A percentile compares a stretch with the other conserved stretches of the same genome.
phyloP scores from a whole-genome alignment of 2,888 invertebrate species.

The Halictus ligatus region DNA sequence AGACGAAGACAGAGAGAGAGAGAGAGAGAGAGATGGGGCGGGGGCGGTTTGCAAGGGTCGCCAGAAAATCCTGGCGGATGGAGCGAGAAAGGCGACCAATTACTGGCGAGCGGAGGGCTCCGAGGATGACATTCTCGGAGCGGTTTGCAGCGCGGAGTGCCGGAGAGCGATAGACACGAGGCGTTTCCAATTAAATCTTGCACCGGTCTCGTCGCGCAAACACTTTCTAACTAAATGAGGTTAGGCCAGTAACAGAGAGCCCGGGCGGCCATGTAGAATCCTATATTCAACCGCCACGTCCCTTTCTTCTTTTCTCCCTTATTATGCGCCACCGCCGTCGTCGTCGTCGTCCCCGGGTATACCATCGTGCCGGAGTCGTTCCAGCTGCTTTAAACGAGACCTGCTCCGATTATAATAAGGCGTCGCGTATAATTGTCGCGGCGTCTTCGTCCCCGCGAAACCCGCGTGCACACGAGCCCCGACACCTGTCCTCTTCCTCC shows the following conservation, averaged over 20 bases:
- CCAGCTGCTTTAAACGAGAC: constrained; percentile 52
- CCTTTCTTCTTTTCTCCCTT: constrained; percentile 50
- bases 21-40: background rate
- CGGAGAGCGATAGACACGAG: constrained; percentile 70
- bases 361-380: constrained; percentile 18
- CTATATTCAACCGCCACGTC: constrained; percentile 48
- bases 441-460: constrained; percentile 38
- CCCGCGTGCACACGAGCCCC: constrained; percentile 15
- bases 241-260: constrained; percentile 57
- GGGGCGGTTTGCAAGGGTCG: constrained; percentile 7
- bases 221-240: constrained; percentile 74
- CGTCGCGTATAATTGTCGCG: constrained; percentile 53
- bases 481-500: constrained; percentile 25
- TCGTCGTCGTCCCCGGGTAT: background rate
- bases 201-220: constrained; percentile 64
- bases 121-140: constrained; percentile 68
- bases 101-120: constrained; percentile 61
- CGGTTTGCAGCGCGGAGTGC: constrained; percentile 61
- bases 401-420: constrained; percentile 56
- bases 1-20: background rate
- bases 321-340: constrained; percentile 42
- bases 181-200: constrained; percentile 77
- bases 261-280: constrained; percentile 47
- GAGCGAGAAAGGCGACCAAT: constrained; percentile 68
- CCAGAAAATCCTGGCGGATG: constrained; percentile 54